Conservation (phyloP, 2,888 invertebrate species). For the Aethes cnicana region DNA sequence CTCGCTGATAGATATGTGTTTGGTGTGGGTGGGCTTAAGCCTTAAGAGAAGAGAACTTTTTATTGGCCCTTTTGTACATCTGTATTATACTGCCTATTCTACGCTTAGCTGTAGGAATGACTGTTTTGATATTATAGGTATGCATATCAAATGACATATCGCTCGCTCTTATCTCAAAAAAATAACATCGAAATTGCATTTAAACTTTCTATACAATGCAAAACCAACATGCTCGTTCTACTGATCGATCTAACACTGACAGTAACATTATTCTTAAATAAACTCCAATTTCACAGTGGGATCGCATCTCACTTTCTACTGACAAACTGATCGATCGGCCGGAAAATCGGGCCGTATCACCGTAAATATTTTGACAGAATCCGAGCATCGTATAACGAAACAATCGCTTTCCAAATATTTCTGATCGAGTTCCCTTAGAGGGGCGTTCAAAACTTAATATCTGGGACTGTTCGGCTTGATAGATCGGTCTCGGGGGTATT, state of each 20-base stretch:
- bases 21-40: constrained; percentile 22
- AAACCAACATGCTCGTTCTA: constrained; percentile 31
- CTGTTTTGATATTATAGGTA: too few species aligned
- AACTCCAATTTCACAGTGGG: constrained; percentile 70
- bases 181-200: constrained; percentile 25
- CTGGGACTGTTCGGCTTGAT: constrained; percentile 71
- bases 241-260: constrained; percentile 44
- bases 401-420: constrained; percentile 67
- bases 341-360: constrained; percentile 69
- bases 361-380: constrained; percentile 78
- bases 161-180: constrained; percentile 6
- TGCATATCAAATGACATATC: neutral
- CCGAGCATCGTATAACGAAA: constrained; percentile 73
- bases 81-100: too few species aligned
- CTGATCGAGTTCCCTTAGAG: constrained; percentile 46
- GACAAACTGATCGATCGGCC: constrained; percentile 69
- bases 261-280: constrained; percentile 56
- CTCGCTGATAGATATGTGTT: constrained; percentile 23
- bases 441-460: constrained; percentile 66
- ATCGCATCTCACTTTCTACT: constrained; percentile 58
- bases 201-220: constrained; percentile 29
- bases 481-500: constrained; percentile 71
- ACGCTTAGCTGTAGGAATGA: too few species aligned
- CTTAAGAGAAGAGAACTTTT: constrained; percentile 15
- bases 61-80: constrained; percentile 11